Evolutionary conservation across 1,140 invertebrate genomes (phyloP), one percentile per base, ranked within the genome.

Genomic region (Tyrophagus putrescentiae): DNA sequence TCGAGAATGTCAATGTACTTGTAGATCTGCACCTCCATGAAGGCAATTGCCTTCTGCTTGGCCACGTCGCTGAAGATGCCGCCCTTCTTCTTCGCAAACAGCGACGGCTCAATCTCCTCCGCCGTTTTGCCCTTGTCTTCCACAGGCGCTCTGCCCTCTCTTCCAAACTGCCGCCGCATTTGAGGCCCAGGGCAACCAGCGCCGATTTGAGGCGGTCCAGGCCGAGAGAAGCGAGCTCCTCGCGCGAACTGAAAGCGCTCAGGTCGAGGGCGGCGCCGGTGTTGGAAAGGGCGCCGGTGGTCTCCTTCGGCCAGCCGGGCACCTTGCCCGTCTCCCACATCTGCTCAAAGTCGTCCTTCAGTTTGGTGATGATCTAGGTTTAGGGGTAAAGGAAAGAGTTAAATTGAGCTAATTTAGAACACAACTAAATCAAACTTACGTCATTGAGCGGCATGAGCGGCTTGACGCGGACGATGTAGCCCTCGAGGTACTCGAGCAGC

Each of bases 251-350:
- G 72, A 98, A 99, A 0, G 90, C 90, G 9, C 90, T 93, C 0
- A 99, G 73, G 74, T 99, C 95, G 48, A 99, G 79, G 76, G 95
- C 90, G 18, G 93, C 93, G 60, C 92, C 93, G 11, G 90, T 80
- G 70, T 90, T 86, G 1, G 87, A 84, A 58, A 98, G 72, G 21
- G 90, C 91, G 67, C 89, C 87, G 59, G 87, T 86, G 9, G 89
- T 84, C 75, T 96, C 91, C 83, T 97, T 98, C 75, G 88, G 85
- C 91, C 93, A 98, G 31, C 94, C 94, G 31, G 87, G 88, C 71
- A 95, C 92, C 27, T 77, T 81, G 13, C 87, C 93, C 54, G 77
- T 79, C 63, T 85, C 82, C 91, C 92, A 98, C 64, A 93, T 85
- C 25, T 75, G 75, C 36, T 86, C 77, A 71, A 98, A 94, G 42